Conservation (phyloP, 2,113 vertebrate genomes). For the Menidia beryllina region DNA sequence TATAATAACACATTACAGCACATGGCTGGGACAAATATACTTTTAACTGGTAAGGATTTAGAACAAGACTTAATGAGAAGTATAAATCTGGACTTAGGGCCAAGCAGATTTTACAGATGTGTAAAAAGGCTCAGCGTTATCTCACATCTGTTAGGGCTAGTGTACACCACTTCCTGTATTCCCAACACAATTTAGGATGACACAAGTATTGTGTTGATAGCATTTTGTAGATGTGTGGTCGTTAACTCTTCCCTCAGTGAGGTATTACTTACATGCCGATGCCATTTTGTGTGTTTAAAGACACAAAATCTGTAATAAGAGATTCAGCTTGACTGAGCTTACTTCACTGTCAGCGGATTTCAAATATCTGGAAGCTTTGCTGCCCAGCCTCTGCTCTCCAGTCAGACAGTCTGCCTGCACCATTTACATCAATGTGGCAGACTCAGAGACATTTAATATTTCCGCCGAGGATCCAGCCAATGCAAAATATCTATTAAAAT, state of each 20-base stretch:
- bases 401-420: conserved; percentile 39
- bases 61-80: conserved; percentile 60
- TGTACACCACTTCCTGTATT: neutral
- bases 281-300: neutral
- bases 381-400: conserved; percentile 46
- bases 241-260: neutral
- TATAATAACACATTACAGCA: conserved; percentile 47
- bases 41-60: conserved; percentile 72
- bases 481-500: conserved; percentile 43
- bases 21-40: conserved; percentile 37
- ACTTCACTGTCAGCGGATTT: conserved; percentile 57
- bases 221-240: too few relatives aligned
- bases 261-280: neutral
- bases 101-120: conserved; percentile 51
- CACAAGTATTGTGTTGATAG: too few relatives aligned
- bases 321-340: conserved; percentile 50
- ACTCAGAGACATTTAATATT: conserved; percentile 35
- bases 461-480: conserved; percentile 31
- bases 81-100: conserved; percentile 65
- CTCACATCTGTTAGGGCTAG: neutral
- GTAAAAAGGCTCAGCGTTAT: neutral
- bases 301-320: conserved; percentile 26
- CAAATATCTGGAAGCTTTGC: conserved; percentile 36
- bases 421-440: conserved; percentile 39
- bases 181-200: neutral